Conservation (phyloP, 2,888 invertebrate species). For the Drosophila meridiana region DNA sequence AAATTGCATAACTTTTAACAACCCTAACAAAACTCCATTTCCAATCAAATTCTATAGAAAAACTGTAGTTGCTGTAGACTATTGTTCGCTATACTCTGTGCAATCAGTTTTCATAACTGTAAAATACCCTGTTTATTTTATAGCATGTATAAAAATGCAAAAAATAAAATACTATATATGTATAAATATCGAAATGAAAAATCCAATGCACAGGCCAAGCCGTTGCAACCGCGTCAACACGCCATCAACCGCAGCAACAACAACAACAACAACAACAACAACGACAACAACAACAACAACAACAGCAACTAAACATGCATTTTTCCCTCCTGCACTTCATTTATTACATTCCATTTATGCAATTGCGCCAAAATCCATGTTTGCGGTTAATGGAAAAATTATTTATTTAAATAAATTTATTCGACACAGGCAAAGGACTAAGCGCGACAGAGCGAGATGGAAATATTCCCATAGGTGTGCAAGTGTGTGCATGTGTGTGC, state of each 20-base stretch:
- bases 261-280: constrained; percentile 25
- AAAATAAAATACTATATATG: neutral
- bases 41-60: neutral
- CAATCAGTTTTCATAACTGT: neutral
- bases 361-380: constrained; percentile 76
- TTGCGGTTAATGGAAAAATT: constrained; percentile 78
- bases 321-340: constrained; percentile 57
- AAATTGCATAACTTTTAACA: neutral
- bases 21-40: neutral
- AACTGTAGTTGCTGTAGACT: neutral
- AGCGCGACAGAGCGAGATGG: constrained; percentile 20
- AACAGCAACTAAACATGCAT: constrained; percentile 13
- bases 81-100: too few relatives aligned
- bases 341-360: constrained; percentile 76
- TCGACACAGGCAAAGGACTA: constrained; percentile 49
- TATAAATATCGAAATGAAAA: constrained; percentile 25
- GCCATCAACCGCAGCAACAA: constrained; percentile 59
- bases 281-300: constrained; percentile 41
- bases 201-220: constrained; percentile 32
- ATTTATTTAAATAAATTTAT: constrained; percentile 77
- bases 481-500: neutral
- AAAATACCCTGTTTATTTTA: neutral
- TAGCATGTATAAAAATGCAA: constrained; percentile 3
- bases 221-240: constrained; percentile 66
- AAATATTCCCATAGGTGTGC: constrained; percentile 12